Evolutionary conservation across 2,888 invertebrate species (phyloP), one percentile per base, ranked within the genome.

Genomic region (Axea sp.): DNA sequence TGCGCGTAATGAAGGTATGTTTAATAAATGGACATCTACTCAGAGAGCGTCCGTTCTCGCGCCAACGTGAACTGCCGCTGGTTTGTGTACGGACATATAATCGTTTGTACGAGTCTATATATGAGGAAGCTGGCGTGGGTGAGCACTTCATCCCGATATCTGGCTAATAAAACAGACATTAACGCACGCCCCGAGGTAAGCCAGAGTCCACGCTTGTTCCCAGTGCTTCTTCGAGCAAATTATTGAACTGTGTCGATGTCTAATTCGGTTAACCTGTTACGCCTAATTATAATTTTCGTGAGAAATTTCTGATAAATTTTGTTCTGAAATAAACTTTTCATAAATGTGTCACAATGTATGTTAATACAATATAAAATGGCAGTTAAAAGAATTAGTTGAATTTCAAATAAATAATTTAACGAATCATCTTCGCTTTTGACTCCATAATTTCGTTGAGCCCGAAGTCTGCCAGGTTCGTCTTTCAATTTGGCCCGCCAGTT

Each of bases 1-100:
- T 53, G 74, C 76, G 76, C 77, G 79, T 84, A 85, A 85, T 83
- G 84, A 84, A 84, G 82, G 81, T 79, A 83, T 84, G 84, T 81
- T 84, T 84, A 82, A 85, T 83, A 80, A 83, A 84, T 83, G 80
- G 73, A 71, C 71, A 67, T 69, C 74, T 74, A 76, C 76, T 75
- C 53, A n/a, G 60, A 37, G 41, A 60, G 64, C 41, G 59, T 62
- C 67, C 49, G 59, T 68, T 67, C 47, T 68, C 72, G 53, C 64
- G 49, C 68, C 51, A 41, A 47, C 74, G 31, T 22, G 65, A 43
- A 65, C 64, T 45, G 65, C 72, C 77, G 64, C 19, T 55, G 41
- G 43, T 47, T 60, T 41, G 45, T 67, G 53, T 60, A 39, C 39
- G 57, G 8, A 45, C 67, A 28, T 72, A 55, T 51, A 65, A 74